These are phyloP conservation scores for Bilobella aurantiaca DNA, from an alignment of 1,140 invertebrate species.

Conservation along the genomic window DNA sequence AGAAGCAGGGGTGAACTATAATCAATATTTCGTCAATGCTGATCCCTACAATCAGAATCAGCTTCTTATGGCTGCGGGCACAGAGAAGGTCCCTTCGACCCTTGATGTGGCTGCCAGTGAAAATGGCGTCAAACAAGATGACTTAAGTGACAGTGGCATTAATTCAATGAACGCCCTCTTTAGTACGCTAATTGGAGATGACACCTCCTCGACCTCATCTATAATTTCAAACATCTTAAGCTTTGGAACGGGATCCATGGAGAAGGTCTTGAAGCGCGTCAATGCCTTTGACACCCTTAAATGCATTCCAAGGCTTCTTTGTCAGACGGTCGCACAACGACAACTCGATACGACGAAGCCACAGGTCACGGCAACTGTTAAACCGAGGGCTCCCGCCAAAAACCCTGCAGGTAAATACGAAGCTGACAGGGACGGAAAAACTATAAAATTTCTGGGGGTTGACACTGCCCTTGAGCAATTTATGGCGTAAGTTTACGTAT, in stretches of 20 bases:
- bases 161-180: not conserved
- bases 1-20: not conserved
- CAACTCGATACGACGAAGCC: constrained; percentile 15
- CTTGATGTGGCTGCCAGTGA: not conserved
- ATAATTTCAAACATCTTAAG: constrained; percentile 14
- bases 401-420: too few species aligned
- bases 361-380: constrained; percentile 10
- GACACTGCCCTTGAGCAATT: constrained; percentile 32
- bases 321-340: constrained; percentile 30
- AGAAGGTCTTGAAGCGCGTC: constrained; percentile 18
- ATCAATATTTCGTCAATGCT: not conserved
- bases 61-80: not conserved
- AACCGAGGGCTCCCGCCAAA: constrained; percentile 5
- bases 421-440: constrained; percentile 8
- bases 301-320: constrained; percentile 32
- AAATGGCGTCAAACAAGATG: not conserved
- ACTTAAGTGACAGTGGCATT: not conserved
- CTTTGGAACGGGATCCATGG: constrained; percentile 13
- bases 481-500: constrained; percentile 27
- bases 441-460: constrained; percentile 28
- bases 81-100: not conserved
- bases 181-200: not conserved
- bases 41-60: constrained; percentile 7
- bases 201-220: not conserved
- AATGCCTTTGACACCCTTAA: constrained; percentile 28